A percentile compares a stretch with the other conserved stretches of the same genome.
phyloP scores from a whole-genome alignment of 2,113 vertebrate genomes.

The Erythrolamprus reginae region DNA sequence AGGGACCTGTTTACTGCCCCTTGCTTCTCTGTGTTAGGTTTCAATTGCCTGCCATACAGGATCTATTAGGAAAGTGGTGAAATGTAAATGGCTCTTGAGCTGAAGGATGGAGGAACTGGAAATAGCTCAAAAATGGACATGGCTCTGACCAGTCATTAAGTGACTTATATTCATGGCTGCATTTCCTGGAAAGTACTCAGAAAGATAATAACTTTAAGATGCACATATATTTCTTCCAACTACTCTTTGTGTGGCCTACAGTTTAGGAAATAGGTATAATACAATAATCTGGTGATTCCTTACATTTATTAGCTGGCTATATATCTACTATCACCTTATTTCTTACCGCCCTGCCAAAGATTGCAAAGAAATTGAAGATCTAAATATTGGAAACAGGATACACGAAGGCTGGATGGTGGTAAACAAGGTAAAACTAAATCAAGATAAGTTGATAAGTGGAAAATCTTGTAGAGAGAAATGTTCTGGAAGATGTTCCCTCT shows the following conservation, averaged over 20 bases:
- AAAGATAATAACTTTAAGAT: not conserved
- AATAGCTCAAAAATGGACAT: not conserved
- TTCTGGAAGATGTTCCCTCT: not conserved
- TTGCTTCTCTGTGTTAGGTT: slow-evolving; percentile 6
- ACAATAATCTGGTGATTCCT: not conserved
- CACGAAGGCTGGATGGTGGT: not conserved
- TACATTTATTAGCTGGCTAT: not conserved
- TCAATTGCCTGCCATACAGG: slow-evolving; percentile 7
- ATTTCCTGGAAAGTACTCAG: not conserved
- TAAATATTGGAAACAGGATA: not conserved
- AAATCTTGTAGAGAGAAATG: not conserved
- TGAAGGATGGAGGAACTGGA: slow-evolving; percentile 6
- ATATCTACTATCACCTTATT: not conserved
- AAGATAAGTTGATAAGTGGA: not conserved
- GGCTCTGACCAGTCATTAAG: not conserved
- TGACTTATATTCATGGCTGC: not conserved
- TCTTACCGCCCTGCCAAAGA: not conserved
- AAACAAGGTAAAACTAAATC: not conserved
- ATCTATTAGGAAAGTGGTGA: slow-evolving; percentile 25
- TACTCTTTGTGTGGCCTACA: not conserved
- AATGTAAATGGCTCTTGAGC: slow-evolving; percentile 16
- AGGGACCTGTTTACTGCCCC: slow-evolving; percentile 1
- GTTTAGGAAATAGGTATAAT: not conserved
- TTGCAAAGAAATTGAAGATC: not conserved
- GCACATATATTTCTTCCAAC: not conserved